Evolutionary conservation across 2,797 vertebrate species (phyloP).

Genomic region (Melanogrammus aeglefinus): DNA sequence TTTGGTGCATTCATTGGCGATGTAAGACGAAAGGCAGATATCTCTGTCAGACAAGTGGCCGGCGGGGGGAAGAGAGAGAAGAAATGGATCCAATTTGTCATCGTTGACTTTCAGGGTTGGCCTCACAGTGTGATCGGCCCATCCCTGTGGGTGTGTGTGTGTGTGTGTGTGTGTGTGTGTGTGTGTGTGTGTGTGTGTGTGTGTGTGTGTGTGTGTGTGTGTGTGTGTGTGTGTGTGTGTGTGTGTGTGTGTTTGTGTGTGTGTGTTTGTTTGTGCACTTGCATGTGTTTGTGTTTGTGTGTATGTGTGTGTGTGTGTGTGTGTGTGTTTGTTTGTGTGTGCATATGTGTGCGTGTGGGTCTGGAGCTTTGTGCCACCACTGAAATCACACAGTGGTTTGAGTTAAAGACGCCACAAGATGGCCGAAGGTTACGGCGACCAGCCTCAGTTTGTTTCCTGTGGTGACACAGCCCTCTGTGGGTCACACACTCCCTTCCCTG

Average conservation of each 20-base stretch:
- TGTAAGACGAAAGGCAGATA: too few relatives aligned
- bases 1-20: not conserved
- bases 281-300: slow-evolving; percentile 25
- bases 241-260: too few relatives aligned
- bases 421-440: slow-evolving; percentile 58
- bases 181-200: slow-evolving; percentile 24
- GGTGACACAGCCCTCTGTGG: slow-evolving; percentile 46
- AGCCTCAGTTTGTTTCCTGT: slow-evolving; percentile 55
- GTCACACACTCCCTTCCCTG: slow-evolving; percentile 47
- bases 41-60: not conserved
- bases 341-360: slow-evolving; percentile 8
- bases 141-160: slow-evolving; percentile 17
- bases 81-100: slow-evolving; percentile 28
- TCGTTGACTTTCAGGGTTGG: slow-evolving; percentile 26
- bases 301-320: too few relatives aligned
- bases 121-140: slow-evolving; percentile 21
- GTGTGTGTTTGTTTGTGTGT: slow-evolving; percentile 20
- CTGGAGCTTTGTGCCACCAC: slow-evolving; percentile 42
- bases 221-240: not conserved
- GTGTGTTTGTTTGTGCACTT: slow-evolving; percentile 21
- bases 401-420: slow-evolving; percentile 35
- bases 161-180: slow-evolving; percentile 3
- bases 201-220: not conserved
- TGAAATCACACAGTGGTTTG: slow-evolving; percentile 41
- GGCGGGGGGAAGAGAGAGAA: not conserved